Conservation (phyloP, 92 coral and sea anemone genomes). For the Zoanthus solanderi region DNA sequence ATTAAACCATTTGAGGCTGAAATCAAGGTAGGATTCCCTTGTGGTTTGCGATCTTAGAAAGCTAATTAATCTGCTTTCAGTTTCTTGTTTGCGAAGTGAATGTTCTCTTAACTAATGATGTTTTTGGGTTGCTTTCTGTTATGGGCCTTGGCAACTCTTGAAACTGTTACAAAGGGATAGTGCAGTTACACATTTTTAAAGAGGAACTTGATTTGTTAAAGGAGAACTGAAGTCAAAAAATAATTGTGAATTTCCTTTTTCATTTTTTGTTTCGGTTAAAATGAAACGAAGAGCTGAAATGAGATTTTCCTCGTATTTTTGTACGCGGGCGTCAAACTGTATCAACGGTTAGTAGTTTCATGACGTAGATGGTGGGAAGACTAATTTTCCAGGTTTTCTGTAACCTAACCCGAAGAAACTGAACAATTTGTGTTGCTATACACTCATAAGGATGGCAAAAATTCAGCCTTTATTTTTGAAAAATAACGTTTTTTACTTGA, state of each 20-base stretch:
- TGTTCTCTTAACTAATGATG: no score
- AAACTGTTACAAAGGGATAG: no score
- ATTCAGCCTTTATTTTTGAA: background rate
- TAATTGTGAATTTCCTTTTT: background rate
- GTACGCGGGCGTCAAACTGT: background rate
- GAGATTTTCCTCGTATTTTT: background rate
- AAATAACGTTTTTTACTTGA: no score
- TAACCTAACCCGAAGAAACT: background rate
- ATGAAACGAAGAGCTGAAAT: background rate
- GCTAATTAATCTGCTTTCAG: no score
- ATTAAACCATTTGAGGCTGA: slow-evolving; percentile 99
- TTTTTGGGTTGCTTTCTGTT: no score
- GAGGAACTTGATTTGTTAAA: no score
- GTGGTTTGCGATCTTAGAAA: background rate
- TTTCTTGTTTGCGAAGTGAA: no score
- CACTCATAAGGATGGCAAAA: background rate
- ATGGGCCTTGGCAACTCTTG: no score
- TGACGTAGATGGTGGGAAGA: slow-evolving; percentile 8
- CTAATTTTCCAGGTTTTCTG: background rate
- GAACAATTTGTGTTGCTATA: background rate
- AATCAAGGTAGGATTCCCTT: slow-evolving; percentile 77
- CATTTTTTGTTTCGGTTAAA: background rate
- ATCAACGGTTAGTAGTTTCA: background rate
- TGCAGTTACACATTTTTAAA: no score
- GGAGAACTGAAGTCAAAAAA: background rate